Conservation (phyloP, 2,797 vertebrate genomes). For the Thripadectes ignobilis region DNA sequence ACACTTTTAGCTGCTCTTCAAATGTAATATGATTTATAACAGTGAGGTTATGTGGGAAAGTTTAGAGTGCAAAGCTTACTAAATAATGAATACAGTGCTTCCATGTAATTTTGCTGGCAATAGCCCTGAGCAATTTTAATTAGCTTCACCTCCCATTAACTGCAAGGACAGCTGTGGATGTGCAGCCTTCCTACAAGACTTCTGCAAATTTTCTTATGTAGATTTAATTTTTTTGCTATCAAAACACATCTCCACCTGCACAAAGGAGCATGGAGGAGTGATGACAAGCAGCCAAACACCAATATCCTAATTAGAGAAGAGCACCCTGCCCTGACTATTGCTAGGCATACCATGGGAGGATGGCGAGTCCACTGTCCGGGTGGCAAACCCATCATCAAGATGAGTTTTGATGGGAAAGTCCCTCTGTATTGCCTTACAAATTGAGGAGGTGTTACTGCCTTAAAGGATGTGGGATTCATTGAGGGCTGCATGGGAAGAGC, state of each 20-base stretch:
- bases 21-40: neutral
- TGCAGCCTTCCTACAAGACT: neutral
- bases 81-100: conserved; percentile 37
- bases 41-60: neutral
- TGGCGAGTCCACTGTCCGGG: neutral
- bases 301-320: neutral
- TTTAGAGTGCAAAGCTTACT: conserved; percentile 29
- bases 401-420: neutral
- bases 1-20: conserved; percentile 21
- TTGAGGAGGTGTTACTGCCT: neutral
- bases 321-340: neutral
- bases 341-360: neutral
- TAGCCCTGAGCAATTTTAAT: conserved; percentile 37
- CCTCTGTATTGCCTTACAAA: neutral
- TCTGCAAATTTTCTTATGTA: neutral
- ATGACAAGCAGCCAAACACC: neutral
- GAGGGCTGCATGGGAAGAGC: neutral
- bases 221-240: neutral
- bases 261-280: neutral
- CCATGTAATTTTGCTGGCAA: conserved; percentile 29
- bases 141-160: conserved; percentile 29
- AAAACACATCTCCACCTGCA: neutral
- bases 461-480: neutral
- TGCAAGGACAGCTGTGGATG: neutral
- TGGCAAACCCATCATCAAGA: neutral